Evolutionary conservation across 2,113 vertebrate species (phyloP).

Genomic region (Abramis brama): DNA sequence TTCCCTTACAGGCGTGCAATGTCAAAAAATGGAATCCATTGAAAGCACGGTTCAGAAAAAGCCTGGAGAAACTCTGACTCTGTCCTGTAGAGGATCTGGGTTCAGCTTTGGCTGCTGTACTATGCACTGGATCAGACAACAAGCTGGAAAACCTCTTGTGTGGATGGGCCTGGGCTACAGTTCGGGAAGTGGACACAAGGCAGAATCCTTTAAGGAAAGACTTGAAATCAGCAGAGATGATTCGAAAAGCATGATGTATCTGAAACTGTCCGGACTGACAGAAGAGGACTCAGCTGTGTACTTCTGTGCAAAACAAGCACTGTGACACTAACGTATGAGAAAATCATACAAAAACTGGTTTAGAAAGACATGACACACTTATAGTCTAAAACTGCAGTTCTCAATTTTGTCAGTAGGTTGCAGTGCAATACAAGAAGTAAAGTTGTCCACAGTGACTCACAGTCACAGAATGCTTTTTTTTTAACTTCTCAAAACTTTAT

Average conservation of each 20-base stretch:
- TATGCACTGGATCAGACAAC: conserved; percentile 58
- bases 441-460: not conserved
- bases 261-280: conserved; percentile 57
- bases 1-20: not conserved
- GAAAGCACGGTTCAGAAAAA: conserved; percentile 1
- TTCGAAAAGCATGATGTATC: conserved; percentile 49
- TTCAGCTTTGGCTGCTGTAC: not conserved
- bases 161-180: conserved; percentile 48
- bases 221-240: conserved; percentile 46
- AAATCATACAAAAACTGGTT: conserved; percentile 53
- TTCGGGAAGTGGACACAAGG: not conserved
- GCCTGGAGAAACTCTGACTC: conserved; percentile 43
- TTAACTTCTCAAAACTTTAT: no score
- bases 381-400: not conserved
- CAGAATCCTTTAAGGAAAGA: conserved; percentile 56
- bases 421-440: not conserved
- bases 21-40: conserved; percentile 30
- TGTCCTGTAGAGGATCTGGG: conserved; percentile 47
- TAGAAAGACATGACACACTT: not conserved
- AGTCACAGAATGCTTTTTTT: not conserved
- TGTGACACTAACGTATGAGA: conserved; percentile 37
- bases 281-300: conserved; percentile 63
- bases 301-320: conserved; percentile 59
- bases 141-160: conserved; percentile 59
- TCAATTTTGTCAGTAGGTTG: not conserved